A percentile compares a stretch with the other conserved stretches of the same genome.
These are phyloP conservation scores for Brachionus sp. DNA, from an alignment of 1,140 invertebrate species.

Conservation along the genomic window DNA sequence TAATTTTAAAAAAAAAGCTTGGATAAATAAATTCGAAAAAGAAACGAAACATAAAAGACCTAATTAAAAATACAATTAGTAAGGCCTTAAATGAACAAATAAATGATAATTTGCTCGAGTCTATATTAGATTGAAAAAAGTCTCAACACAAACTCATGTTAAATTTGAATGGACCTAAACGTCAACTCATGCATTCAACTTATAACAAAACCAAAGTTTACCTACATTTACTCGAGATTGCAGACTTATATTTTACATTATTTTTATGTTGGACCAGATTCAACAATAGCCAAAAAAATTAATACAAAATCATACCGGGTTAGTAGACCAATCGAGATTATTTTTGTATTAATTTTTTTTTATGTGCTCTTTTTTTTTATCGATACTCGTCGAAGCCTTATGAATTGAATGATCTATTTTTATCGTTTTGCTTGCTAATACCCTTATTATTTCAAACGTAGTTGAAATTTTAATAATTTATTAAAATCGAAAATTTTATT, in stretches of 20 bases:
- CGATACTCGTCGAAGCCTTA: background rate
- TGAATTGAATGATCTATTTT: conserved; percentile 2
- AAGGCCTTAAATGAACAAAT: background rate
- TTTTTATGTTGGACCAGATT: background rate
- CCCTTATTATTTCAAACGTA: background rate
- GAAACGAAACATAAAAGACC: background rate
- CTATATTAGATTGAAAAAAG: background rate
- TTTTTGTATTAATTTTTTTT: background rate
- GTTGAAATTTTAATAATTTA: background rate
- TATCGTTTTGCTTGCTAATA: background rate
- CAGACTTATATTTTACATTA: background rate
- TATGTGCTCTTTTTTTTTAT: background rate
- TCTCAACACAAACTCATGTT: background rate
- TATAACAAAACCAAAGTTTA: background rate
- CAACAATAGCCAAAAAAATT: background rate
- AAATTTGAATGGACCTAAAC: background rate
- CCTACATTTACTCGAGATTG: background rate
- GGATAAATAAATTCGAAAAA: background rate
- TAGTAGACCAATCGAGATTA: conserved; percentile 6
- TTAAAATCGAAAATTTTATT: background rate
- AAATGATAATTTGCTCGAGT: conserved; percentile 8
- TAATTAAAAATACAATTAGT: background rate
- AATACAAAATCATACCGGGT: background rate
- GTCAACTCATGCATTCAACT: background rate
- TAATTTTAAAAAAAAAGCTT: background rate